These are phyloP conservation scores for Sylvia atricapilla DNA, from an alignment of 2,113 vertebrate genomes.

Conservation along the genomic window DNA sequence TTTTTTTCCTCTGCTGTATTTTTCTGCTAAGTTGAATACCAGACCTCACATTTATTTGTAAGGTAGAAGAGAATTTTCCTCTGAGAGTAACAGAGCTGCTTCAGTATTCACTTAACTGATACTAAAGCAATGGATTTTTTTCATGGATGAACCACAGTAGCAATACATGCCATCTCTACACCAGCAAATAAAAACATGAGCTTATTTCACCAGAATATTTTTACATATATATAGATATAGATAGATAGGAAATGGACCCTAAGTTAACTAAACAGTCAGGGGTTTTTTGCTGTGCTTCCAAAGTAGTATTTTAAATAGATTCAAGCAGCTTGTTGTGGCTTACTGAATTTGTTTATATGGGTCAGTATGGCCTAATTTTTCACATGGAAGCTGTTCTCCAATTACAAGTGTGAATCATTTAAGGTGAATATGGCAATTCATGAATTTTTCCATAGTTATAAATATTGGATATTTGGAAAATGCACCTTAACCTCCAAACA, in stretches of 20 bases:
- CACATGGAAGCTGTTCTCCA: neutral
- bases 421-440: neutral
- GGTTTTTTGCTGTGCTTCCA: neutral
- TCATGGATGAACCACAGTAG: neutral
- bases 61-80: neutral
- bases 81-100: neutral
- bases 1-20: neutral
- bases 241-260: neutral
- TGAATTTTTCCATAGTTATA: neutral
- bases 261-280: neutral
- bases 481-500: neutral
- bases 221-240: neutral
- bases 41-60: neutral
- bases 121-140: neutral
- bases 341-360: slow-evolving; percentile 3
- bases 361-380: slow-evolving; percentile 1
- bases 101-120: neutral
- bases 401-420: neutral
- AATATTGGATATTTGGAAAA: neutral
- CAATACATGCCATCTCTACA: neutral
- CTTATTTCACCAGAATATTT: neutral
- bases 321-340: neutral
- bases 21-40: neutral
- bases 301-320: neutral
- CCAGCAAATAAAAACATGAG: neutral